phyloP scores from a whole-genome alignment of 2,113 vertebrate genomes.

The Muscicapa adusta region DNA sequence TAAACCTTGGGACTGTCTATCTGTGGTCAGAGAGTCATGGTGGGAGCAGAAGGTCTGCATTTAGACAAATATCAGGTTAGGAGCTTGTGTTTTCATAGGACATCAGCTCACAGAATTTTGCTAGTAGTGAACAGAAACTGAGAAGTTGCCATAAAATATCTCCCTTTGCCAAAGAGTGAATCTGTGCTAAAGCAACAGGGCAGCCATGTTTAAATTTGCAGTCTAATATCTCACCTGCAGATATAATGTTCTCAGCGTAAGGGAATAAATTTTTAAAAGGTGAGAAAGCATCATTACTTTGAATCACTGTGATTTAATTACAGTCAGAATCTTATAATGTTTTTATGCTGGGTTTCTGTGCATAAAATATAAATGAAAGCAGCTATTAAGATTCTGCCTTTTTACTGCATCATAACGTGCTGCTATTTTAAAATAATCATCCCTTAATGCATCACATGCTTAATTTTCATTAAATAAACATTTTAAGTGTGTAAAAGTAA shows the following conservation, averaged over 20 bases:
- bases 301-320: conserved; percentile 1
- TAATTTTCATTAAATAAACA: conserved; percentile 41
- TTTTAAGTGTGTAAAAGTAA: conserved; percentile 11
- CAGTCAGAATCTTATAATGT: background rate
- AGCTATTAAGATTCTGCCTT: conserved; percentile 1
- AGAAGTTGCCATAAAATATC: background rate
- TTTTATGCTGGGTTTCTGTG: background rate
- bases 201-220: background rate
- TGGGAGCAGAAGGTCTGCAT: background rate
- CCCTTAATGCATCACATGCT: background rate
- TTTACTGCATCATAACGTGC: background rate
- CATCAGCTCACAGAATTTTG: background rate
- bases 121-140: background rate
- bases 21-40: background rate
- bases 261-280: background rate
- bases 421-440: conserved; percentile 23
- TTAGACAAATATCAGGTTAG: background rate
- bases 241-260: background rate
- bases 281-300: background rate
- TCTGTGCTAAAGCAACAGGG: background rate
- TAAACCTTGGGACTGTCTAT: background rate
- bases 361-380: conserved; percentile 53
- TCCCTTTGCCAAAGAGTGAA: background rate
- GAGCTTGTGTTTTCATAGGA: background rate
- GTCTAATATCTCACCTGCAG: background rate